A percentile compares a stretch with the other conserved stretches of the same genome.
These are phyloP conservation scores for Rhinogobio ventralis DNA, from an alignment of 2,797 vertebrate species.

Conservation along the genomic window DNA sequence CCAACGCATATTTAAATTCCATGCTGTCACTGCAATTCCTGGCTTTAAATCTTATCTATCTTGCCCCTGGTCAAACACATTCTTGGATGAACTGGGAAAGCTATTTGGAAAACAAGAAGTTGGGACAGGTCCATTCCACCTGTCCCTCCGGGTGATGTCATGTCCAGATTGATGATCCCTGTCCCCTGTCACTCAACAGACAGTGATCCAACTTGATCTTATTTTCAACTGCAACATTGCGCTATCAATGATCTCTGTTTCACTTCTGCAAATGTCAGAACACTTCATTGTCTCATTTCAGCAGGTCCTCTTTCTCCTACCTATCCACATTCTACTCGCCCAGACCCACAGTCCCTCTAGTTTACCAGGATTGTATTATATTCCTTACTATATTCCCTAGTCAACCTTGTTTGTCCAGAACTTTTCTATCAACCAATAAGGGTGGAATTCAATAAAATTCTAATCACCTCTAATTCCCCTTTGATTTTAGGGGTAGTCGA, in stretches of 20 bases:
- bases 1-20: background rate
- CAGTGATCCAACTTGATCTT: conserved; percentile 12
- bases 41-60: background rate
- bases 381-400: too few species aligned
- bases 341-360: background rate
- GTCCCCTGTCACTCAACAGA: background rate
- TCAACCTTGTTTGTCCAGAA: background rate
- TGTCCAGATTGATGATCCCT: background rate
- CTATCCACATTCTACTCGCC: background rate
- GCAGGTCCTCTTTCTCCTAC: background rate
- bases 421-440: background rate
- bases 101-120: background rate
- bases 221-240: background rate
- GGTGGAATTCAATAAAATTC: background rate
- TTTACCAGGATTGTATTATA: background rate
- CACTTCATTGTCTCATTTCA: conserved; percentile 1
- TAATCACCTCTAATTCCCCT: background rate
- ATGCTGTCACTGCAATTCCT: background rate
- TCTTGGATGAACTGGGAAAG: background rate
- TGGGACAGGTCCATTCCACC: background rate
- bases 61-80: conserved; percentile 7
- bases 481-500: background rate
- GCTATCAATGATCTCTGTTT: background rate
- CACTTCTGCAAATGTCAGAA: background rate
- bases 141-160: conserved; percentile 8